phyloP scores from a whole-genome alignment of 2,113 vertebrate genomes.

The Pelecanoides urinatrix region DNA sequence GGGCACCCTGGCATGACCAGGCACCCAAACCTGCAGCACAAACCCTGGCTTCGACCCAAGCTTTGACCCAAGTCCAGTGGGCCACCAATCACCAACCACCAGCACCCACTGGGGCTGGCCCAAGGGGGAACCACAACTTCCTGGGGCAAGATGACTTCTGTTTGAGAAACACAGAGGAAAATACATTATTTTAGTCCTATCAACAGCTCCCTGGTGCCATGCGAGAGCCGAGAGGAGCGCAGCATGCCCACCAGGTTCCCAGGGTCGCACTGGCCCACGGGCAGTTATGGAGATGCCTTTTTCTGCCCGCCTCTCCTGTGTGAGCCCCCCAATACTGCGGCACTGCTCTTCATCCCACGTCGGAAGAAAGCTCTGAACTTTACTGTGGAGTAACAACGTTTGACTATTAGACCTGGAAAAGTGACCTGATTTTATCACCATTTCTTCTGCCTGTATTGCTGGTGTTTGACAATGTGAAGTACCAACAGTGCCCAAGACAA shows the following conservation, averaged over 20 bases:
- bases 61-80: not conserved
- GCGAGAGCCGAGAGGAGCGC: fast-evolving
- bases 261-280: not conserved
- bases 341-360: not conserved
- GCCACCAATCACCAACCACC: not conserved
- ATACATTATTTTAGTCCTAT: not conserved
- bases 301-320: not conserved
- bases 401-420: not conserved
- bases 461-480: not conserved
- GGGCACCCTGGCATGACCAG: not conserved
- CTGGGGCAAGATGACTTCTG: not conserved
- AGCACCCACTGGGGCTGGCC: not conserved
- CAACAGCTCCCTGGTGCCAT: not conserved
- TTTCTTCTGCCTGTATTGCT: not conserved
- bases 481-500: not conserved
- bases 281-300: not conserved
- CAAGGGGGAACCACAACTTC: not conserved
- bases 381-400: not conserved
- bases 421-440: not conserved
- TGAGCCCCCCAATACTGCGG: fast-evolving
- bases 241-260: not conserved
- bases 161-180: not conserved
- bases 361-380: not conserved
- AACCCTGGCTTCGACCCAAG: not conserved
- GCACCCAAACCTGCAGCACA: not conserved